These are phyloP conservation scores for Phalangium opilio DNA, from an alignment of 2,888 invertebrate genomes.

Conservation along the genomic window DNA sequence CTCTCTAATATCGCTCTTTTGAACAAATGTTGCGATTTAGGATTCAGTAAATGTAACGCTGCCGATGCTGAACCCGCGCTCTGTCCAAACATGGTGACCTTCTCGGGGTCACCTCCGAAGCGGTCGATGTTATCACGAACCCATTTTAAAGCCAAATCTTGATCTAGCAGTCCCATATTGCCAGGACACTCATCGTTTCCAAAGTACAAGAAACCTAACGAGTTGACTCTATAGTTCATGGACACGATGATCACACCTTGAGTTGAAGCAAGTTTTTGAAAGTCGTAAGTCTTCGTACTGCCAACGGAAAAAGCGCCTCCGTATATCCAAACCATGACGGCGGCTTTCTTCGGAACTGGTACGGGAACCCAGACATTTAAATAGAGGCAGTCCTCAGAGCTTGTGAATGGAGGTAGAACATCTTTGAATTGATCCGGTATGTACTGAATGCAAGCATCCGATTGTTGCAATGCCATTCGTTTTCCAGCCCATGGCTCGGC, in stretches of 20 bases:
- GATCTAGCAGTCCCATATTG: constrained; percentile 16
- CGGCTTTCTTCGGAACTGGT: constrained; percentile 1
- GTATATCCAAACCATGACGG: constrained; percentile 15
- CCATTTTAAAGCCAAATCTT: constrained; percentile 13
- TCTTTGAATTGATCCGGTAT: constrained; percentile 2
- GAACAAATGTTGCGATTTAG: constrained; percentile 6
- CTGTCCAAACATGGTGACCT: constrained; percentile 12
- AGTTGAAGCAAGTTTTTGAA: constrained; percentile 3
- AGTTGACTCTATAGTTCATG: constrained; percentile 14
- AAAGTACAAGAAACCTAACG: constrained; percentile 13
- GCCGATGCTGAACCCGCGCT: constrained; percentile 13
- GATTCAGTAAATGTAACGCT: constrained; percentile 10
- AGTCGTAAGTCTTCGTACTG: constrained; percentile 7
- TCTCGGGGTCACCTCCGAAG: constrained; percentile 12
- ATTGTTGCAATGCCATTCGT: constrained; percentile 6
- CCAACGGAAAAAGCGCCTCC: constrained; percentile 13
- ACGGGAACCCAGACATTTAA: constrained; percentile 19
- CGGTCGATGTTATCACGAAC: constrained; percentile 8
- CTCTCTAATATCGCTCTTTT: constrained; percentile 14
- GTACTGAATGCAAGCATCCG: constrained; percentile 13
- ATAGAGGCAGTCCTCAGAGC: constrained; percentile 18
- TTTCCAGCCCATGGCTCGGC: constrained; percentile 11
- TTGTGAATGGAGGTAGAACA: constrained; percentile 6
- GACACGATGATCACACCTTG: constrained; percentile 14
- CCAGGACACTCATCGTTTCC: constrained; percentile 11